These are phyloP conservation scores for Drosophila colorata DNA, from an alignment of 2,888 invertebrate genomes.

Conservation along the genomic window DNA sequence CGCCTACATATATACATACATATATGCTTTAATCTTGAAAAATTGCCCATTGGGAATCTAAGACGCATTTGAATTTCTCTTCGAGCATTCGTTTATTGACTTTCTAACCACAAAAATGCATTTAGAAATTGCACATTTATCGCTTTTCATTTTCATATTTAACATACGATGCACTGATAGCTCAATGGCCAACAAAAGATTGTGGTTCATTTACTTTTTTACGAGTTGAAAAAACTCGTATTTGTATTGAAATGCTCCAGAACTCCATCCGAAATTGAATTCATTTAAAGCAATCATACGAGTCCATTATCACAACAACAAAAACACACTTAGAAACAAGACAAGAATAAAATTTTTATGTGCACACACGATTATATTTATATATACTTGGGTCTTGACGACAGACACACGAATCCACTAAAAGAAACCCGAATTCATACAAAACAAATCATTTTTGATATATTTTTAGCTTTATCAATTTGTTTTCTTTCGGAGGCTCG, in stretches of 20 bases:
- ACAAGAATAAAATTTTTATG: constrained; percentile 29
- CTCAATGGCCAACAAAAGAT: neutral
- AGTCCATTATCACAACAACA: constrained; percentile 37
- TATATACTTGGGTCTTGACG: constrained; percentile 42
- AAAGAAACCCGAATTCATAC: constrained; percentile 30
- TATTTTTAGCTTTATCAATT: constrained; percentile 73
- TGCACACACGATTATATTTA: constrained; percentile 22
- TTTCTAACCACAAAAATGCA: constrained; percentile 7
- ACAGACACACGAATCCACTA: constrained; percentile 20
- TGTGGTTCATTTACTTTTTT: neutral
- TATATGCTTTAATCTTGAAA: constrained; percentile 24
- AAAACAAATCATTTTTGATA: constrained; percentile 32
- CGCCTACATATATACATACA: constrained; percentile 17
- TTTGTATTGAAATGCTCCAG: constrained; percentile 6
- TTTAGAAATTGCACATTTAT: constrained; percentile 27
- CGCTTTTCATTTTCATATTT: neutral
- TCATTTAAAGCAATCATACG: constrained; percentile 30
- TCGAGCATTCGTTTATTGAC: neutral
- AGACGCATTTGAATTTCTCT: constrained; percentile 61
- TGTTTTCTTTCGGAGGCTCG: constrained; percentile 66
- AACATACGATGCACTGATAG: no score
- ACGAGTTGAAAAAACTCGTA: constrained; percentile 2
- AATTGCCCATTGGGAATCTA: constrained; percentile 40
- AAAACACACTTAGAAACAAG: constrained; percentile 48
- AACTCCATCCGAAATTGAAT: constrained; percentile 25